Base-by-base conservation (phyloP, 1,140 invertebrate species). In the Drosophila lacertosa region DNA sequence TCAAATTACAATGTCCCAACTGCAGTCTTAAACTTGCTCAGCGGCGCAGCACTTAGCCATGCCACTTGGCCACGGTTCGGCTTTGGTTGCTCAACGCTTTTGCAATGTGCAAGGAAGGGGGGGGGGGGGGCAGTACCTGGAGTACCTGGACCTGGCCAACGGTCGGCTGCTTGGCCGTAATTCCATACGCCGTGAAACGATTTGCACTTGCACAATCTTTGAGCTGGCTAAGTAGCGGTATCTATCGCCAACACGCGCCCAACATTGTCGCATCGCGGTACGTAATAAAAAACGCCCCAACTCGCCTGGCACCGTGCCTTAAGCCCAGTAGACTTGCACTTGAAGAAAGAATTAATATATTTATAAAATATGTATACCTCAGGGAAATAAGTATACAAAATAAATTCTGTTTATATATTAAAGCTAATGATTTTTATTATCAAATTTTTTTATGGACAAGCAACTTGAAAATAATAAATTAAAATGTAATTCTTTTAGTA, bases 161-260 rank as follows among this genome's bases (percentile, higher is more conserved):
- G 16, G 11, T n/a, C 22, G 35, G 6, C 35, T 42, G 11, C 37
- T 57, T n/a, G 26, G 24, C 44, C 58, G 80, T 84, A 84, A 81
- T 86, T 81, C 69, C 60, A 84, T 69, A 73, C 20, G 81, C 81
- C 81, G 60, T 80, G 81, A 77, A 80, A 79, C 57, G 67, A 77
- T 63, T 83, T 73, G 60, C 72, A 60, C 64, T 74, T 66, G 77
- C 76, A 59, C 60, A 84, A 86, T 80, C 80, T 80, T 86, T 70
- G 45, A 65, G 79, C 32, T 67, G 76, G 55, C 77, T 84, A 73
- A 86, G 72, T 86, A 81, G 72, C 81, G 64, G 67, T 81, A 81
- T 84, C 80, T 82, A 86, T 81, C 80, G 86, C 64, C 42, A 33
- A 51, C 67, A 77, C 73, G 51, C 54, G 35, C n/a, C 65, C 73